A percentile compares a stretch with the other conserved stretches of the same genome.
Evolutionary conservation across 2,888 invertebrate species (phyloP).

Genomic region (Odontothrips loti): DNA sequence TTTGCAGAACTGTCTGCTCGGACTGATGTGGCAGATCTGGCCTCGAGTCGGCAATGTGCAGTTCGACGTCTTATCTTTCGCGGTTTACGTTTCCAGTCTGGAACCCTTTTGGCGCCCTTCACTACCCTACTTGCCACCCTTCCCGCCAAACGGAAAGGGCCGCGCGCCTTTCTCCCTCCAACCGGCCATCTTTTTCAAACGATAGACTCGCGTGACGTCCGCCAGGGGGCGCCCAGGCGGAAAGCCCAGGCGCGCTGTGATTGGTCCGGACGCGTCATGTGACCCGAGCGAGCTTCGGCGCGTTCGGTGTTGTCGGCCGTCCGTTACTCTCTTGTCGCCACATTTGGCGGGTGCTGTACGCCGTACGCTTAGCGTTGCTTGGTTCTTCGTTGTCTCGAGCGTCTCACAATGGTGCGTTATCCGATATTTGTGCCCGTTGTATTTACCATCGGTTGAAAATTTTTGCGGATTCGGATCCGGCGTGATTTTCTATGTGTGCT

Average conservation of each 20-base stretch:
- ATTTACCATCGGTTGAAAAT: neutral
- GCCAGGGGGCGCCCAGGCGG: neutral
- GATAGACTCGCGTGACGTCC: neutral
- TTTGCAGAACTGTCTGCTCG: too few species aligned
- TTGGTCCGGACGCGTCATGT: neutral
- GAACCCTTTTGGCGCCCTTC: neutral
- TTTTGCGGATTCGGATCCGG: neutral
- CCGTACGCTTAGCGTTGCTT: constrained; percentile 6
- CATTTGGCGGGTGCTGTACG: constrained; percentile 2
- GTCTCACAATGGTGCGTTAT: constrained; percentile 17
- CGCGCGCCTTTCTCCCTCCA: neutral
- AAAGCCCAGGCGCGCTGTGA: neutral
- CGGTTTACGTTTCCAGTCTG: too few species aligned
- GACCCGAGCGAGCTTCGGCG: constrained; percentile 21
- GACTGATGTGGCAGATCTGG: too few species aligned
- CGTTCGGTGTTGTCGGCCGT: neutral
- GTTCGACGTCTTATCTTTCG: too few species aligned
- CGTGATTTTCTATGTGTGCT: neutral
- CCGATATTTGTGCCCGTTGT: neutral
- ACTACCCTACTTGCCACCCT: neutral
- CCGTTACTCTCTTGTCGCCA: constrained; percentile 22
- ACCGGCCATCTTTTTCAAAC: neutral
- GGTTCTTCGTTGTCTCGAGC: neutral
- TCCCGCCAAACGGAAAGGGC: neutral
- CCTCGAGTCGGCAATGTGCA: too few species aligned